Percentiles rank a stretch among this genome's conserved stretches.
phyloP scores from a whole-genome alignment of 2,113 vertebrate species.

The Hydrochoerus hydrochaeris region DNA sequence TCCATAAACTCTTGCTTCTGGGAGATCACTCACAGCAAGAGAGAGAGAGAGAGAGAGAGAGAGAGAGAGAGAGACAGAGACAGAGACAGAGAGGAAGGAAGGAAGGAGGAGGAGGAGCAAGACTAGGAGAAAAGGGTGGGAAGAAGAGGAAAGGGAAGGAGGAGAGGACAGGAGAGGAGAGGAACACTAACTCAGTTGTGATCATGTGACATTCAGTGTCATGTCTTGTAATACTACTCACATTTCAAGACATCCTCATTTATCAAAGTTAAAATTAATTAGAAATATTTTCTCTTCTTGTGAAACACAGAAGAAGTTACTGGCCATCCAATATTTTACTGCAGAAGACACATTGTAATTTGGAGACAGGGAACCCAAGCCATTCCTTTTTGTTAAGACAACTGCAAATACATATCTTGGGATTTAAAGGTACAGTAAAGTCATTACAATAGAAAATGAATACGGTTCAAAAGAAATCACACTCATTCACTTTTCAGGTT shows the following conservation, averaged over 20 bases:
- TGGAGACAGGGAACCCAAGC: neutral
- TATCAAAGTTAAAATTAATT: neutral
- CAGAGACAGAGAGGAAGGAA: no score
- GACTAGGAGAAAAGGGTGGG: no score
- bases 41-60: no score
- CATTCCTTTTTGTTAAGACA: conserved; percentile 22
- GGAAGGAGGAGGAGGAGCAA: neutral
- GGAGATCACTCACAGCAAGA: neutral
- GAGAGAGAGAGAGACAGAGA: neutral
- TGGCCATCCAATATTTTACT: neutral
- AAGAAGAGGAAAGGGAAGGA: no score
- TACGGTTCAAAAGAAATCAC: neutral
- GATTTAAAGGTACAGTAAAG: neutral
- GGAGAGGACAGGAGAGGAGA: neutral
- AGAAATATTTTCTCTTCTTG: neutral
- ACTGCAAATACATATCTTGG: neutral
- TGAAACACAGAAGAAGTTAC: neutral
- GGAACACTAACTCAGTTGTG: neutral
- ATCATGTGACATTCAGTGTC: neutral
- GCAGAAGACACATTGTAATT: neutral
- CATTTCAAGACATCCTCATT: neutral
- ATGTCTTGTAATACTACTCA: neutral
- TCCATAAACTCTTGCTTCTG: neutral
- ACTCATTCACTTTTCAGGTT: neutral
- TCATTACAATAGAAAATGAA: neutral